A percentile compares a stretch with the other conserved stretches of the same genome.
Conservation (phyloP, 1,140 invertebrate species). For the Teleogryllus occipitalis region DNA sequence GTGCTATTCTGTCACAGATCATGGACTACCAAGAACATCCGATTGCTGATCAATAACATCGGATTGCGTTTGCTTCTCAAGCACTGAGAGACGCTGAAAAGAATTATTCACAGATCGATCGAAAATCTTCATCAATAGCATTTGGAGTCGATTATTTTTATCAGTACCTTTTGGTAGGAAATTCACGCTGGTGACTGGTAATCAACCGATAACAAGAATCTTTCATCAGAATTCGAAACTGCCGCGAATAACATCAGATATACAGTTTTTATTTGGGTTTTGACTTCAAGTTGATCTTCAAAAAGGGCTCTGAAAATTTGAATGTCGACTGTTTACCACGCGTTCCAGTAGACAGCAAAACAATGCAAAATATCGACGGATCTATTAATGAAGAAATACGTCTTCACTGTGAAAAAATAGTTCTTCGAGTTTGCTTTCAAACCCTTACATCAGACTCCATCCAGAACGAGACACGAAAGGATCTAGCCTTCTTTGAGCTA, state of each 20-base stretch:
- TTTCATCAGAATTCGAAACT: conserved; percentile 21
- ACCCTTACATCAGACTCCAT: background rate
- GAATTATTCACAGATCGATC: background rate
- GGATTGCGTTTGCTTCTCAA: conserved; percentile 2
- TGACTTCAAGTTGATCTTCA: background rate
- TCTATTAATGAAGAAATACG: background rate
- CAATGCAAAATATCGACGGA: background rate
- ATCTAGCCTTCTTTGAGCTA: too few species aligned
- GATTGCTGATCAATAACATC: background rate
- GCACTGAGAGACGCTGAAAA: background rate
- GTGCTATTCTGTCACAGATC: background rate
- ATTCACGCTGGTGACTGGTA: conserved; percentile 33
- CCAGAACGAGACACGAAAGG: background rate
- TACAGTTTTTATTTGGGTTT: background rate
- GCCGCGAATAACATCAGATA: background rate
- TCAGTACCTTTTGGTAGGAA: conserved; percentile 32
- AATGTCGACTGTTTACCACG: background rate
- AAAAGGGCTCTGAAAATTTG: background rate
- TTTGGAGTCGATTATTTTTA: conserved; percentile 38
- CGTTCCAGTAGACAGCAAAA: background rate
- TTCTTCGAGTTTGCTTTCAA: background rate
- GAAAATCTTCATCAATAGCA: conserved; percentile 12
- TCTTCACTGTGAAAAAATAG: background rate
- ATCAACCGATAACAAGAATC: conserved; percentile 31
- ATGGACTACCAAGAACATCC: background rate